A percentile compares a stretch with the other conserved stretches of the same genome.
These are phyloP conservation scores for Helleia helle DNA, from an alignment of 2,888 invertebrate species.

Conservation along the genomic window DNA sequence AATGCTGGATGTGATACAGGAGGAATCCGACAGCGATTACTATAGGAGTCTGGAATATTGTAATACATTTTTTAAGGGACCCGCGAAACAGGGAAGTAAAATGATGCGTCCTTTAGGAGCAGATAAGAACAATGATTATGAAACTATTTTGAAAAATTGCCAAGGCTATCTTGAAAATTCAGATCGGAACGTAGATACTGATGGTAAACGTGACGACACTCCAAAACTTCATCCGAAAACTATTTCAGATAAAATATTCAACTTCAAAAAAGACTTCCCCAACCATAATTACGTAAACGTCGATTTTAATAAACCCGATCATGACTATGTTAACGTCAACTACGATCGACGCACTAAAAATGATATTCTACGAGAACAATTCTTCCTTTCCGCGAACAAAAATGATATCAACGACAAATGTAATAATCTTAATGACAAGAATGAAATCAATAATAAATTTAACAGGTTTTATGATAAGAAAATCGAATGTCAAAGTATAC, in stretches of 20 bases:
- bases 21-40: conserved; percentile 65
- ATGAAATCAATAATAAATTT: conserved; percentile 46
- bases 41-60: conserved; percentile 61
- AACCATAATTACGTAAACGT: conserved; percentile 56
- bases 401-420: conserved; percentile 17
- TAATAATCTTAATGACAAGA: conserved; percentile 35
- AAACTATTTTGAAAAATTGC: conserved; percentile 42
- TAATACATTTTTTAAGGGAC: conserved; percentile 34
- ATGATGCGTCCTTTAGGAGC: conserved; percentile 7
- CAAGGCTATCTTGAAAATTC: conserved; percentile 30
- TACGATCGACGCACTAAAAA: conserved; percentile 43
- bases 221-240: conserved; percentile 49
- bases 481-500: conserved; percentile 61
- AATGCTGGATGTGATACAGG: conserved; percentile 54
- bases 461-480: conserved; percentile 47
- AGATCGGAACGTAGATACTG: conserved; percentile 16
- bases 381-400: conserved; percentile 33
- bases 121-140: conserved; percentile 26
- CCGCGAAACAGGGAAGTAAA: conserved; percentile 12
- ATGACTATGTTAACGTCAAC: conserved; percentile 26
- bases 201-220: conserved; percentile 20
- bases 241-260: conserved; percentile 51
- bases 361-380: conserved; percentile 48
- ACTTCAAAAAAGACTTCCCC: conserved; percentile 60
- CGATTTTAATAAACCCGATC: conserved; percentile 28